Evolutionary conservation across 2,888 invertebrate species (phyloP), one percentile per base, ranked within the genome.

Genomic region (Caenorhabditis sp.): DNA sequence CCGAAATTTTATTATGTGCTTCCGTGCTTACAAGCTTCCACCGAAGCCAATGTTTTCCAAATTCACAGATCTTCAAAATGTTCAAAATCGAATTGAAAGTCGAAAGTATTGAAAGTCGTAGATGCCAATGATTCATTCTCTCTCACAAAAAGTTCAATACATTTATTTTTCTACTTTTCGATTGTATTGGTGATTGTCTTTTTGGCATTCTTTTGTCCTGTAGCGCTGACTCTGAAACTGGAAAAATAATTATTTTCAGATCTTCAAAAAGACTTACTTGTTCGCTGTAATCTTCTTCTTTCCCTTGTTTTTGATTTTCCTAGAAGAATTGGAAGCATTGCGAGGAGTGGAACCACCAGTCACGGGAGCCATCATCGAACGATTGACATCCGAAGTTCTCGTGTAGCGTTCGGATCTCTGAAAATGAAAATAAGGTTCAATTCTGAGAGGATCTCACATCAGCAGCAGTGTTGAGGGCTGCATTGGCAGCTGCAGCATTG

Each of bases 281-380:
- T 16, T 24, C 1, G 5, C 66, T 16, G 56, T 1, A 10, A 12
- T 69, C 26, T 47, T 76, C 16, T 24, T 24, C 8, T 38, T 54
- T 3, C 35, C 22, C 49, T 68, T 69, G 6, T 54, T 47, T 54
- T 24, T 75, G 14, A 22, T 22, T 41, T 64, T 66, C 47, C 51
- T 49, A 6, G 76, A 61, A 16, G 76, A 69, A 19, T 76, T 69
- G n/a, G 56, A 58, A 24, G 19, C 24, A 3, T 66, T 76, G 35
- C 66, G 31, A 31, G 64, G 54, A 44, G 64, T 47, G 22, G 47
- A 47, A 35, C 47, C 35, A 7, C 38, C 31, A 12, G 47, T 38
- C 28, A 56, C 19, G 14, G 69, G 28, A 7, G 54, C 47, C 54
- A 68, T 63, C 16, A 59, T 31, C 5, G 69, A 63, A 24, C 61